phyloP scores from a whole-genome alignment of 2,888 invertebrate species.

The Parascotia fuliginaria region DNA sequence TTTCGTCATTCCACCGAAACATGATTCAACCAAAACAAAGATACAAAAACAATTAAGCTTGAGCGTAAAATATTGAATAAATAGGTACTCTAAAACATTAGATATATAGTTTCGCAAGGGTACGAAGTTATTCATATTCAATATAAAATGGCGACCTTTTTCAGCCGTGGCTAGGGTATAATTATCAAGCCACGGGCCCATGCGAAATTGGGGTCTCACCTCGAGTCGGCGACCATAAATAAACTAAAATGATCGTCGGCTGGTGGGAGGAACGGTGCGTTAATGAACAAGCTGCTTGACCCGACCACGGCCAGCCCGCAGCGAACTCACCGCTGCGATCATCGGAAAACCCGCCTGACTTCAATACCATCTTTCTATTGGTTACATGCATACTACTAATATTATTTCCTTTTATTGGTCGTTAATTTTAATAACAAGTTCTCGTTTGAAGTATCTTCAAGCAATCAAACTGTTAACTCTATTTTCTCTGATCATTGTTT shows the following conservation, averaged over 20 bases:
- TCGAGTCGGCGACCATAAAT: constrained; percentile 79
- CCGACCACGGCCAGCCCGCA: constrained; percentile 31
- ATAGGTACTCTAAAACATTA: constrained; percentile 5
- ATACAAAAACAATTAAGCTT: background rate
- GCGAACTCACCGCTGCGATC: constrained; percentile 17
- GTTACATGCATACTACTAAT: constrained; percentile 10
- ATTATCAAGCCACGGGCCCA: constrained; percentile 80
- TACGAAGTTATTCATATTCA: constrained; percentile 58
- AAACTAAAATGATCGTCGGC: constrained; percentile 79
- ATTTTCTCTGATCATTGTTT: too few species aligned
- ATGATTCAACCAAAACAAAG: background rate
- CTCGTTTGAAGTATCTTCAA: background rate
- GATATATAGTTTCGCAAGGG: constrained; percentile 25
- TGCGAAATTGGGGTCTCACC: constrained; percentile 86
- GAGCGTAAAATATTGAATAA: background rate
- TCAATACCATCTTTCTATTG: constrained; percentile 28
- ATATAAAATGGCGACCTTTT: constrained; percentile 79
- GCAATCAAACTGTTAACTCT: background rate
- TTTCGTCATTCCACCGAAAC: too few species aligned
- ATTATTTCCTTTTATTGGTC: background rate
- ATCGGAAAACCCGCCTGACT: constrained; percentile 25
- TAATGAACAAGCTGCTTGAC: constrained; percentile 76
- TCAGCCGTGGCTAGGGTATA: constrained; percentile 78
- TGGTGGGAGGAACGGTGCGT: constrained; percentile 78
- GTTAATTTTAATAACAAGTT: background rate